Evolutionary conservation across 2,113 vertebrate species (phyloP).

Genomic region (Corydoras sp.): DNA sequence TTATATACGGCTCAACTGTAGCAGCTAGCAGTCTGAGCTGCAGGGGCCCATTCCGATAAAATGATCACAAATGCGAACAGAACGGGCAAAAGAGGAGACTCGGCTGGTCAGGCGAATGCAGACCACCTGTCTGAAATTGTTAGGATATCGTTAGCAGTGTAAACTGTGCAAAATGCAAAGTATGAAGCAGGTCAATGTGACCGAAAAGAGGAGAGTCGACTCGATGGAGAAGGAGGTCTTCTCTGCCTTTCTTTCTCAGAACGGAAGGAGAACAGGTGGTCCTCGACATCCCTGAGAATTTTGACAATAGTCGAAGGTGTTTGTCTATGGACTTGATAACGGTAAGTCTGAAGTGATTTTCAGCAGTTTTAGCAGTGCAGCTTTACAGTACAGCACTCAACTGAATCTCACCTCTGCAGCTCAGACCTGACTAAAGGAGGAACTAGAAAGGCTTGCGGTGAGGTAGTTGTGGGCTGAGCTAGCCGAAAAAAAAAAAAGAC

Average conservation of each 20-base stretch:
- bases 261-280: conserved; percentile 4
- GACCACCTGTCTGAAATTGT: conserved; percentile 27
- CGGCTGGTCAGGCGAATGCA: conserved; percentile 39
- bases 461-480: conserved; percentile 67
- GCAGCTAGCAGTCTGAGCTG: conserved; percentile 22
- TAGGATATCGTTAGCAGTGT: conserved; percentile 36
- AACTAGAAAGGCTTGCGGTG: conserved; percentile 50
- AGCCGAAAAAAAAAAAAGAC: conserved; percentile 49
- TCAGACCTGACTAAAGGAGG: neutral
- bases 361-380: no score
- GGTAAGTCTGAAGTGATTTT: conserved; percentile 37
- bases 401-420: conserved; percentile 8
- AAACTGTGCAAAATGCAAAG: conserved; percentile 22
- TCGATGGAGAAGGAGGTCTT: conserved; percentile 5
- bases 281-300: conserved; percentile 39
- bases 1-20: conserved; percentile 8
- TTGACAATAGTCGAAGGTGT: conserved; percentile 30
- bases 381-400: no score
- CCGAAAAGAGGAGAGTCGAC: conserved; percentile 26
- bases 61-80: conserved; percentile 60
- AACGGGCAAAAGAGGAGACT: conserved; percentile 54
- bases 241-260: conserved; percentile 22
- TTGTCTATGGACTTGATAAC: conserved; percentile 37
- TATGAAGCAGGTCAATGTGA: conserved; percentile 43
- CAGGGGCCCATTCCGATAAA: conserved; percentile 20